These are phyloP conservation scores for Megastigmus dorsalis DNA, from an alignment of 2,888 invertebrate genomes.

Conservation along the genomic window DNA sequence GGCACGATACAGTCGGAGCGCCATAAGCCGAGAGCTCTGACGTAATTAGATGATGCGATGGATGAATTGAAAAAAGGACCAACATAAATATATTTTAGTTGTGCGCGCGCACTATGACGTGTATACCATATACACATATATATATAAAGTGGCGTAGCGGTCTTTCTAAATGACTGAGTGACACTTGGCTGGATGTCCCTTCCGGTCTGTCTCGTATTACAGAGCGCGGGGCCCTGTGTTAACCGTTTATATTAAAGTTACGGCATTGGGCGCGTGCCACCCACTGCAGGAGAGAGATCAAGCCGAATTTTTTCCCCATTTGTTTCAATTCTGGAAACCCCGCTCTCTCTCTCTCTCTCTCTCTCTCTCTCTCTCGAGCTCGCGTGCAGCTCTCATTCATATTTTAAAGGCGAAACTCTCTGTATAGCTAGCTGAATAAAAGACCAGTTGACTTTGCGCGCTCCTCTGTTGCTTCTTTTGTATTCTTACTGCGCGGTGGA, in stretches of 20 bases:
- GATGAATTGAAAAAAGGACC: constrained; percentile 54
- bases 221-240: constrained; percentile 66
- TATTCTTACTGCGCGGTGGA: too few relatives aligned
- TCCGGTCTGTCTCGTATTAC: constrained; percentile 73
- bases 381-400: too few relatives aligned
- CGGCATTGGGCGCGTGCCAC: constrained; percentile 72
- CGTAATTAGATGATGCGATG: constrained; percentile 31
- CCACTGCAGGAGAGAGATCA: constrained; percentile 59
- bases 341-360: too few relatives aligned
- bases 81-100: constrained; percentile 49
- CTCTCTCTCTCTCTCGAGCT: too few relatives aligned
- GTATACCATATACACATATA: too few relatives aligned
- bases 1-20: not conserved
- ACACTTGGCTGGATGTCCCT: constrained; percentile 72
- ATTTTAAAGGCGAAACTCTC: too few relatives aligned
- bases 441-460: too few relatives aligned
- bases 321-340: constrained; percentile 41
- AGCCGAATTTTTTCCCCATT: constrained; percentile 52
- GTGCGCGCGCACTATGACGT: constrained; percentile 55
- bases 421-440: too few relatives aligned
- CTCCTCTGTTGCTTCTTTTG: too few relatives aligned
- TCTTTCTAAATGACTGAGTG: constrained; percentile 69
- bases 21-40: not conserved
- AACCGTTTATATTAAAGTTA: constrained; percentile 72
- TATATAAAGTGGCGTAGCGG: constrained; percentile 40